These are phyloP conservation scores for Rhagonycha lutea DNA, from an alignment of 2,888 invertebrate species.

Conservation along the genomic window DNA sequence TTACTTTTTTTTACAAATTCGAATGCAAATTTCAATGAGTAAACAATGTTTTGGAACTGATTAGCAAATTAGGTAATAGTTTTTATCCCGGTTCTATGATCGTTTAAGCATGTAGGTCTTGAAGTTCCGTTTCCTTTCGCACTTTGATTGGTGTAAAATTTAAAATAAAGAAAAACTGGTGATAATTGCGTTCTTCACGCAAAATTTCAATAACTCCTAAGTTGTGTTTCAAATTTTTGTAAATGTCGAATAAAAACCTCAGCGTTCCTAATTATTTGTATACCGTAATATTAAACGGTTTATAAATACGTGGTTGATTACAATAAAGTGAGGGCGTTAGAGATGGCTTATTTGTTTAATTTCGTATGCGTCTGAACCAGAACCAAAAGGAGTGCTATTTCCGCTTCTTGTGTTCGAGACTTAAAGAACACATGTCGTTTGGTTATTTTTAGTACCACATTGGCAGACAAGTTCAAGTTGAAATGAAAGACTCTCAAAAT, in stretches of 20 bases:
- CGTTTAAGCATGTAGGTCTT: background rate
- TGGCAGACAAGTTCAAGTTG: conserved; percentile 9
- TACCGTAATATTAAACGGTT: background rate
- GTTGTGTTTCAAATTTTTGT: background rate
- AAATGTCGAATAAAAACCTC: background rate
- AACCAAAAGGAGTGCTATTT: conserved; percentile 24
- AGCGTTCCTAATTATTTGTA: background rate
- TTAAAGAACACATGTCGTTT: conserved; percentile 24
- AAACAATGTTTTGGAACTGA: too few relatives aligned
- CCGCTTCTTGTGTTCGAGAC: conserved; percentile 22
- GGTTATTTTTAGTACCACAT: conserved; percentile 20
- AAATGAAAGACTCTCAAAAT: background rate
- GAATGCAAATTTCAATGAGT: too few relatives aligned
- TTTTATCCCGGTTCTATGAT: background rate
- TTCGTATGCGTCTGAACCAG: conserved; percentile 25
- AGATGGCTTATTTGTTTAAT: conserved; percentile 7
- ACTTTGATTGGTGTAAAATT: background rate
- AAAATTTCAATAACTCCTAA: background rate
- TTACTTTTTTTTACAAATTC: too few relatives aligned
- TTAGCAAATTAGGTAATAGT: too few relatives aligned
- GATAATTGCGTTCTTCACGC: background rate
- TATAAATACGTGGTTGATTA: conserved; percentile 16
- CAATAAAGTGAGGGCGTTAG: conserved; percentile 13
- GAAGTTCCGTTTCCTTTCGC: background rate
- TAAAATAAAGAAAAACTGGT: background rate